These are phyloP conservation scores for Yoshiicerus persimilis DNA, from an alignment of 1,140 invertebrate genomes.

Conservation along the genomic window DNA sequence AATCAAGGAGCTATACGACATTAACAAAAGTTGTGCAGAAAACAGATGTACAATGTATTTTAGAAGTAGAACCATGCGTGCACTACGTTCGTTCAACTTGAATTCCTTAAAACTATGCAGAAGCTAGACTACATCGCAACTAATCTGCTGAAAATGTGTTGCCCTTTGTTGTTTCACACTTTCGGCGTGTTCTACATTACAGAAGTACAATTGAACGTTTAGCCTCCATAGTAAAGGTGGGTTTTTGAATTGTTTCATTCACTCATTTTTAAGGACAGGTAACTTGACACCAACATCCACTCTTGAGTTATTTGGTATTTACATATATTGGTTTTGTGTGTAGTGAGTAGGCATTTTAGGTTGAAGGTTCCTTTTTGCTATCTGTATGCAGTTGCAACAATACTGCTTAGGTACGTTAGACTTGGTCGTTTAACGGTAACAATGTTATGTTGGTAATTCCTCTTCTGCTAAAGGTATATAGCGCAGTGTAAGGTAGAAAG, in stretches of 20 bases:
- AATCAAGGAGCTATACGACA: too few species aligned
- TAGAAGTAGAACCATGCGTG: too few species aligned
- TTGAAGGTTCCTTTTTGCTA: neutral
- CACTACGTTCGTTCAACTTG: too few species aligned
- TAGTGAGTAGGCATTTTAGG: neutral
- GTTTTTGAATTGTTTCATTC: neutral
- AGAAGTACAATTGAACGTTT: neutral
- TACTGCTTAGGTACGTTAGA: too few species aligned
- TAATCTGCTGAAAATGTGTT: too few species aligned
- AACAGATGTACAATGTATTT: neutral
- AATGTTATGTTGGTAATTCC: neutral
- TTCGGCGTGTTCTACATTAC: neutral
- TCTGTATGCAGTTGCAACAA: neutral
- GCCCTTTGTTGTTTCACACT: neutral
- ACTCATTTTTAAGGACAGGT: neutral
- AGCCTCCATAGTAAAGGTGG: neutral
- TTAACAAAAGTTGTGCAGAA: neutral
- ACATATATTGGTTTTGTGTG: neutral
- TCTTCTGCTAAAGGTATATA: neutral
- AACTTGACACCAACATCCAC: neutral
- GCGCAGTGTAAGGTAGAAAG: neutral
- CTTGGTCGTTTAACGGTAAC: neutral
- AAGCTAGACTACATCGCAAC: too few species aligned
- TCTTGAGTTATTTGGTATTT: neutral
- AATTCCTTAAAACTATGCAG: too few species aligned